A percentile compares a stretch with the other conserved stretches of the same genome.
Evolutionary conservation across 2,113 vertebrate species (phyloP).

Genomic region (Gracilinanus agilis): DNA sequence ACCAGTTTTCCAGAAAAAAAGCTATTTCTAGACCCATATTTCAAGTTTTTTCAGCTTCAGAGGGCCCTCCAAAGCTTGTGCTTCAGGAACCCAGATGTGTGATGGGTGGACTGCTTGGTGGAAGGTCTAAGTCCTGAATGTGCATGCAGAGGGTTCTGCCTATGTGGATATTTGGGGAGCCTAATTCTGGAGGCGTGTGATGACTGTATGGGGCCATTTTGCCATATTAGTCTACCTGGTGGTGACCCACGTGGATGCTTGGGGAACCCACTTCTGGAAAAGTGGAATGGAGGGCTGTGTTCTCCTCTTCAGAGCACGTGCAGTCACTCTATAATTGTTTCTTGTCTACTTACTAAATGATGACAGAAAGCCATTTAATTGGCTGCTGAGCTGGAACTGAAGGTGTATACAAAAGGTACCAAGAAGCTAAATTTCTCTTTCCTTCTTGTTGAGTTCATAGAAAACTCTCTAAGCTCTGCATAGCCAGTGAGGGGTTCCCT

Average conservation of each 20-base stretch:
- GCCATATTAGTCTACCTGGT: background rate
- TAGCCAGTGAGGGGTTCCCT: background rate
- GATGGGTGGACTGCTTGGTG: background rate
- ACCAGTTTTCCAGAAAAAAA: background rate
- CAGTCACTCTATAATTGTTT: background rate
- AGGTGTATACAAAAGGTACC: background rate
- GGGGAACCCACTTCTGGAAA: background rate
- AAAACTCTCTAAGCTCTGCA: background rate
- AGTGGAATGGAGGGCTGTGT: background rate
- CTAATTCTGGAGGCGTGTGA: background rate
- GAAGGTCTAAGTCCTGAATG: background rate
- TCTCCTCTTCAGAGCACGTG: background rate
- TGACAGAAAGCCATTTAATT: background rate
- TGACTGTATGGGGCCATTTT: background rate
- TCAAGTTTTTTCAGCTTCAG: background rate
- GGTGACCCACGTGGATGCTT: background rate
- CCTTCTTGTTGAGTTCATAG: background rate
- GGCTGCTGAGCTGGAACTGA: background rate
- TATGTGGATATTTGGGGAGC: background rate
- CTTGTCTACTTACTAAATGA: background rate
- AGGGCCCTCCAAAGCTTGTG: background rate
- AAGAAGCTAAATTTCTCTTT: background rate
- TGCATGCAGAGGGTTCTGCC: background rate
- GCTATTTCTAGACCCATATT: background rate
- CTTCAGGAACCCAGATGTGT: background rate